phyloP scores from a whole-genome alignment of 2,888 invertebrate species.

The Drosophila quinaria region DNA sequence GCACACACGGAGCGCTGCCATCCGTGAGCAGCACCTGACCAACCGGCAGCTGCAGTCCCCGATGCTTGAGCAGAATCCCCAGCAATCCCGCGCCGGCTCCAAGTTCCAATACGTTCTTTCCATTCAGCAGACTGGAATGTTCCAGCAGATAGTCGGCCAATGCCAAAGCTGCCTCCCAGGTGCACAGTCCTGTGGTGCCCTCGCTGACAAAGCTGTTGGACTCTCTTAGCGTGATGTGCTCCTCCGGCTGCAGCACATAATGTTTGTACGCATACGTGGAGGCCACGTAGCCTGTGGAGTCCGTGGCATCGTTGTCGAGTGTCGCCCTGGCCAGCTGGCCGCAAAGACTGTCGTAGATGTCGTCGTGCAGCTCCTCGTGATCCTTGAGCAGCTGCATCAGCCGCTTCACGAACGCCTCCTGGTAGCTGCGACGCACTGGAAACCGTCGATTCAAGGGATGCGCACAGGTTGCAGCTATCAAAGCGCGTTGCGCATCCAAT shows the following conservation, averaged over 20 bases:
- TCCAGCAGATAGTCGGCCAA: constrained; percentile 90
- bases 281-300: not conserved
- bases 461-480: constrained; percentile 88
- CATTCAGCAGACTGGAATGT: constrained; percentile 86
- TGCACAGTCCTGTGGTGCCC: constrained; percentile 92
- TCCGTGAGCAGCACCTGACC: constrained; percentile 89
- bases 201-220: constrained; percentile 90
- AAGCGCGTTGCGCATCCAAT: constrained; percentile 87
- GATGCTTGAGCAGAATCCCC: constrained; percentile 88
- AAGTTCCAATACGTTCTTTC: constrained; percentile 89
- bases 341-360: constrained; percentile 88
- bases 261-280: constrained; percentile 88
- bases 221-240: constrained; percentile 89
- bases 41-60: constrained; percentile 86
- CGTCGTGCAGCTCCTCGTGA: constrained; percentile 88
- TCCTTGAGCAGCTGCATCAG: constrained; percentile 88
- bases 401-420: constrained; percentile 89
- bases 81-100: constrained; percentile 92
- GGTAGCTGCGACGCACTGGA: constrained; percentile 89
- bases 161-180: constrained; percentile 92
- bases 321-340: constrained; percentile 42
- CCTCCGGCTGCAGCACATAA: constrained; percentile 85
- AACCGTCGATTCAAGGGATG: constrained; percentile 87
- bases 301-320: not conserved
- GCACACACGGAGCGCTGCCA: constrained; percentile 89